Evolutionary conservation across 1,140 invertebrate species (phyloP).

Genomic region (Camponotus pennsylvanicus): DNA sequence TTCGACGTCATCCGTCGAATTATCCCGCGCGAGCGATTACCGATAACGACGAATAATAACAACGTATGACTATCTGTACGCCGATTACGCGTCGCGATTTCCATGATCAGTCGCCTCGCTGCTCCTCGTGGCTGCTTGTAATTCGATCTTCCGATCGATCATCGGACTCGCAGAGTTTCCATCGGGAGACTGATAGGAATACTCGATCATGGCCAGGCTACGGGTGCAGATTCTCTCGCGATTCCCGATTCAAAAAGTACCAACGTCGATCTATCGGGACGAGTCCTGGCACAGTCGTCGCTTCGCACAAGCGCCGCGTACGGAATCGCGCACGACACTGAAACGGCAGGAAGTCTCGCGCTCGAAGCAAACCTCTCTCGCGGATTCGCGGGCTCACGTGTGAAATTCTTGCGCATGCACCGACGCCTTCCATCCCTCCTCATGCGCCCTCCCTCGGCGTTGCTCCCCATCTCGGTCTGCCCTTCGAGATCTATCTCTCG

Average conservation of each 20-base stretch:
- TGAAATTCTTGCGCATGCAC: conserved; percentile 84
- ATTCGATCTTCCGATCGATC: conserved; percentile 15
- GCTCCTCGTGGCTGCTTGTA: not conserved
- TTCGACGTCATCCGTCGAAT: not conserved
- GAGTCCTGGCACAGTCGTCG: conserved; percentile 39
- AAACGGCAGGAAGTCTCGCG: conserved; percentile 80
- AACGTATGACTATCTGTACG: not conserved
- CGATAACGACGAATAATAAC: not conserved
- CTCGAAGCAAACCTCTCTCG: conserved; percentile 78
- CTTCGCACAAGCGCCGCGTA: conserved; percentile 77
- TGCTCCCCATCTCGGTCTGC: conserved; percentile 52
- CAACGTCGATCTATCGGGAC: conserved; percentile 25
- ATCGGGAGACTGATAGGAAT: not conserved
- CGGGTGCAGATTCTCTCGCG: not conserved
- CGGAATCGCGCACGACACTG: conserved; percentile 83
- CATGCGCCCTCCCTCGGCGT: conserved; percentile 36
- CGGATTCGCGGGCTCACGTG: conserved; percentile 85
- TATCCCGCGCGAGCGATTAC: conserved; percentile 5
- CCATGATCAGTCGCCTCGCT: conserved; percentile 12
- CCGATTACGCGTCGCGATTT: not conserved
- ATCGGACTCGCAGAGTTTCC: not conserved
- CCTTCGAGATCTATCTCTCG: not conserved
- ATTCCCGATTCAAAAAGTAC: not conserved
- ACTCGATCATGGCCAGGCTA: not conserved
- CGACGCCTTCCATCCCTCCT: conserved; percentile 73